Evolutionary conservation across 2,797 vertebrate species (phyloP).

Genomic region (Calcarius lapponicus): DNA sequence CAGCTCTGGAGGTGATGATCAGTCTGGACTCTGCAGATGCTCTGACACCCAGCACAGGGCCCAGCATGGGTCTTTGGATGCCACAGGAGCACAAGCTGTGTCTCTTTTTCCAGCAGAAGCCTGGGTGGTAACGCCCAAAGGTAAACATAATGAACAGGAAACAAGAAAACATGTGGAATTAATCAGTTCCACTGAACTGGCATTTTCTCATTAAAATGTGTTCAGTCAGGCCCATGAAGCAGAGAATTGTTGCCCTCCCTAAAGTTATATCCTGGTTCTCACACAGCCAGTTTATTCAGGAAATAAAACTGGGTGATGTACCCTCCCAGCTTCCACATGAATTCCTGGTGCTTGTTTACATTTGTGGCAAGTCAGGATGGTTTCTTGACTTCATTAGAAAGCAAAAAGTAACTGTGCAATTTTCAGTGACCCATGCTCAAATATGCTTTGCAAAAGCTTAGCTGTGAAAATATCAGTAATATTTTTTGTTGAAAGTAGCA

Average conservation of each 20-base stretch:
- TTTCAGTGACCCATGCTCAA: background rate
- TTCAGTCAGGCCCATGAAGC: background rate
- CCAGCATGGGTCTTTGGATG: fast-evolving
- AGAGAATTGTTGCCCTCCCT: background rate
- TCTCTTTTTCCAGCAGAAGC: background rate
- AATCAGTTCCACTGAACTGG: slow-evolving; percentile 17
- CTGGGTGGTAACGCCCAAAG: background rate
- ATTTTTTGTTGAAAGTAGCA: background rate
- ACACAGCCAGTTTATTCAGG: slow-evolving; percentile 19
- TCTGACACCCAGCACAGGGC: fast-evolving
- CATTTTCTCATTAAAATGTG: slow-evolving; percentile 36
- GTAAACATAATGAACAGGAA: background rate
- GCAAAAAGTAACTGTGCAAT: background rate
- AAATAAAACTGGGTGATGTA: background rate
- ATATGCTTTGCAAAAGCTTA: background rate
- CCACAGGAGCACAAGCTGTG: background rate
- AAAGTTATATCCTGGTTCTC: slow-evolving; percentile 34
- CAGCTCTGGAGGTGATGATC: background rate
- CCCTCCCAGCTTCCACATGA: background rate
- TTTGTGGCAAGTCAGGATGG: background rate
- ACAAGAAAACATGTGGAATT: slow-evolving; percentile 2
- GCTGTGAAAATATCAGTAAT: background rate
- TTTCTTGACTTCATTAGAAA: background rate
- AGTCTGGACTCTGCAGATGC: fast-evolving
- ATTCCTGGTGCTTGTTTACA: slow-evolving; percentile 10